Evolutionary conservation across 2,797 vertebrate genomes (phyloP).

Genomic region (Babyrousa celebensis): DNA sequence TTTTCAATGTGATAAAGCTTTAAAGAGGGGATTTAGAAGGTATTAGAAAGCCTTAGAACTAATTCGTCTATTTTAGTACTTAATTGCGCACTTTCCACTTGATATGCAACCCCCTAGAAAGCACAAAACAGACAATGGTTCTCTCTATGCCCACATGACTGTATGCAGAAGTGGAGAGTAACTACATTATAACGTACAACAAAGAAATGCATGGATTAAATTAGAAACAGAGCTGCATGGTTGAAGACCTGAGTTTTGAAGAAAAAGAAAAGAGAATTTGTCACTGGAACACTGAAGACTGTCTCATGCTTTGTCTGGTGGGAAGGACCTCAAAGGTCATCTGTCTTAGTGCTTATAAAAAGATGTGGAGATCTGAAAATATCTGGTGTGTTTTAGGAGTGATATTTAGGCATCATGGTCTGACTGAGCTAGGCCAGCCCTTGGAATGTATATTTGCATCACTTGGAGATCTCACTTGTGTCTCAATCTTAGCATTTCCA

Average conservation of each 20-base stretch:
- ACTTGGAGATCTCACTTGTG: background rate
- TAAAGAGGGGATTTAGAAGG: background rate
- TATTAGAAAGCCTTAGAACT: background rate
- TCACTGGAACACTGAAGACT: background rate
- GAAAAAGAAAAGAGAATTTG: background rate
- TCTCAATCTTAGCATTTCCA: background rate
- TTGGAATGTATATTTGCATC: background rate
- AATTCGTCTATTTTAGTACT: background rate
- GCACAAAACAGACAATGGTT: background rate
- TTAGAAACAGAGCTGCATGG: background rate
- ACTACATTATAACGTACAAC: background rate
- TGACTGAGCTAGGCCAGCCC: background rate
- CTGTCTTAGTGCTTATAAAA: background rate
- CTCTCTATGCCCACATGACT: background rate
- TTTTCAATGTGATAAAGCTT: background rate
- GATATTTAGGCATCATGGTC: background rate
- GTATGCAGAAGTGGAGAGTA: background rate
- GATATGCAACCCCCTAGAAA: background rate
- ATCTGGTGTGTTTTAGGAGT: background rate
- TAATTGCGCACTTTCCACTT: background rate
- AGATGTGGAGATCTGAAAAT: background rate
- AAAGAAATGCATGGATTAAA: background rate
- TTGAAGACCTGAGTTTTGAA: background rate
- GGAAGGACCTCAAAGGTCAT: background rate
- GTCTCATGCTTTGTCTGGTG: background rate